Evolutionary conservation across 2,888 invertebrate genomes (phyloP).

Genomic region (Cosmia pyralina): DNA sequence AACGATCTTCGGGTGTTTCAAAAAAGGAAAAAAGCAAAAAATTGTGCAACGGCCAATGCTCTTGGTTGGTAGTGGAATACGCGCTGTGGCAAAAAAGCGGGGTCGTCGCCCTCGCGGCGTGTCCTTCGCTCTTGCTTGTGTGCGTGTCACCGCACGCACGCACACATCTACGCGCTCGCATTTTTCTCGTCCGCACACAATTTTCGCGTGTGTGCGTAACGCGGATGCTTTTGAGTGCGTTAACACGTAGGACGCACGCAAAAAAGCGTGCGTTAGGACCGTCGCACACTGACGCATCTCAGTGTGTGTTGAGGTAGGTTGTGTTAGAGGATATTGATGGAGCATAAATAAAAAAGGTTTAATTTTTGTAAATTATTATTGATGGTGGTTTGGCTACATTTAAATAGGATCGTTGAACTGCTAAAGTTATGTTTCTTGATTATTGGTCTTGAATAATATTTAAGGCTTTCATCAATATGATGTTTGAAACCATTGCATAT

Average conservation of each 20-base stretch:
- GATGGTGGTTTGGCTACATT: constrained; percentile 23
- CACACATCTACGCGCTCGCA: constrained; percentile 69
- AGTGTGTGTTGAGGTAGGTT: constrained; percentile 61
- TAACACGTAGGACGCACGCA: constrained; percentile 75
- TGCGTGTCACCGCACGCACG: constrained; percentile 80
- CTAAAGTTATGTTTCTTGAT: not conserved
- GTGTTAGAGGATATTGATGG: constrained; percentile 54
- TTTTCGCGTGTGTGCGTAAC: constrained; percentile 77
- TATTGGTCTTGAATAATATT: constrained; percentile 3
- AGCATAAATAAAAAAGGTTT: constrained; percentile 30
- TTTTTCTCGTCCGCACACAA: constrained; percentile 74
- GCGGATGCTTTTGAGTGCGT: constrained; percentile 80
- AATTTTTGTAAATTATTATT: constrained; percentile 33
- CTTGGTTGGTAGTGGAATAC: constrained; percentile 83
- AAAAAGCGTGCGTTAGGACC: constrained; percentile 70
- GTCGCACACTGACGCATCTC: constrained; percentile 60
- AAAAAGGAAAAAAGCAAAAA: constrained; percentile 73
- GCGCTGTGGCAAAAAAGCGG: constrained; percentile 88
- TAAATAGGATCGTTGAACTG: constrained; percentile 25
- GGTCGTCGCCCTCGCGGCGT: constrained; percentile 87
- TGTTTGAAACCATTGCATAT: constrained; percentile 22
- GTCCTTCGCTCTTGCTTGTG: constrained; percentile 85
- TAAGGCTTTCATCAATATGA: constrained; percentile 3
- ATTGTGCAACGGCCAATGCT: constrained; percentile 84
- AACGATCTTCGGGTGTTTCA: constrained; percentile 79